These are phyloP conservation scores for Pelmatolapia mariae DNA, from an alignment of 2,113 vertebrate genomes.

Conservation along the genomic window DNA sequence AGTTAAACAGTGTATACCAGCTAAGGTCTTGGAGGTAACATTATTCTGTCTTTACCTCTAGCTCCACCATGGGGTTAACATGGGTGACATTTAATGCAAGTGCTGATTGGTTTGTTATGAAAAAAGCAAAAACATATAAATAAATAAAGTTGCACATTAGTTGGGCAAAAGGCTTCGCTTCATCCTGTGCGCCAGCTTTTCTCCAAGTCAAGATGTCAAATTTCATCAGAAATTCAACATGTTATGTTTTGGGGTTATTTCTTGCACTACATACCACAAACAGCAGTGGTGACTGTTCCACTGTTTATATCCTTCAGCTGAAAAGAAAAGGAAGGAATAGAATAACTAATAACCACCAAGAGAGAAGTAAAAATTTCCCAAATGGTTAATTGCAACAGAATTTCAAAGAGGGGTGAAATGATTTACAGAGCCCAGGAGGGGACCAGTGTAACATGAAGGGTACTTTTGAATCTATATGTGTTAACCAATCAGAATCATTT, in stretches of 20 bases:
- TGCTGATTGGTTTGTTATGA: not conserved
- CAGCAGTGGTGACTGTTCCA: not conserved
- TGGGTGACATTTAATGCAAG: not conserved
- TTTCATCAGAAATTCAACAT: accelerated
- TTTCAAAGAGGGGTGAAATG: not conserved
- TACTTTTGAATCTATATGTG: not conserved
- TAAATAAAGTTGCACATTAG: not conserved
- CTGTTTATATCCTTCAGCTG: not conserved
- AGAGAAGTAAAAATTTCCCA: not conserved
- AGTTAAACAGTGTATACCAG: accelerated
- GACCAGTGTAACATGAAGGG: not conserved
- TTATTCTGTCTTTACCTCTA: not conserved
- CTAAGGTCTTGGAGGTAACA: not conserved
- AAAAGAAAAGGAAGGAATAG: not conserved
- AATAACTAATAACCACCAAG: not conserved
- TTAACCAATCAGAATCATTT: not conserved
- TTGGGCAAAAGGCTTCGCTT: not conserved
- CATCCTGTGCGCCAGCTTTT: not conserved
- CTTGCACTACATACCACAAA: not conserved
- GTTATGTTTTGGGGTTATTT: accelerated
- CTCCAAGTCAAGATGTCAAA: not conserved
- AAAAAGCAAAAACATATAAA: not conserved
- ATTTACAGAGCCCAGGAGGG: accelerated
- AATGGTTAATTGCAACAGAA: not conserved
- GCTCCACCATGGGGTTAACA: not conserved